Conservation (phyloP, 2,113 vertebrate genomes). For the Mustelus asterias region DNA sequence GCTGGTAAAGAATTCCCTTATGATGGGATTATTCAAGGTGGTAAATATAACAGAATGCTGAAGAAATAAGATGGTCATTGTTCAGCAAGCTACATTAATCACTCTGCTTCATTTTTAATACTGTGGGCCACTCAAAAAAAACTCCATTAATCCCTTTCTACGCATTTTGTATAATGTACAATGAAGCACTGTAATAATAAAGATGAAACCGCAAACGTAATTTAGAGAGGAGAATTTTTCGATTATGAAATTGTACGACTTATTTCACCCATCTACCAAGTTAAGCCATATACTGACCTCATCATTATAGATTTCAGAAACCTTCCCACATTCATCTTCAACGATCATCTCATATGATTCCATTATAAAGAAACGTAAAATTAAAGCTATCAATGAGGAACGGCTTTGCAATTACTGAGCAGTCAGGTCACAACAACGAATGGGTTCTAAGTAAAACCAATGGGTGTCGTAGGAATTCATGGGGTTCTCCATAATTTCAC, state of each 20-base stretch:
- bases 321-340: background rate
- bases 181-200: background rate
- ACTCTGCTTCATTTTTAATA: constrained; percentile 30
- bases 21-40: constrained; percentile 36
- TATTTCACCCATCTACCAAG: background rate
- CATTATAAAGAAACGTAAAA: background rate
- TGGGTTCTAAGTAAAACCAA: background rate
- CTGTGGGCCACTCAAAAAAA: constrained; percentile 14
- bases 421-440: background rate
- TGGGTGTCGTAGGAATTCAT: background rate
- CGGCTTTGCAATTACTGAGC: background rate
- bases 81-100: constrained; percentile 27
- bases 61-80: constrained; percentile 36
- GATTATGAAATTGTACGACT: background rate
- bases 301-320: background rate
- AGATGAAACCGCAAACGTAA: background rate
- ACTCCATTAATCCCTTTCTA: constrained; percentile 32
- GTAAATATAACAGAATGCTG: constrained; percentile 31
- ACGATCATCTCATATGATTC: no score
- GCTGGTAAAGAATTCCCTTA: constrained; percentile 33
- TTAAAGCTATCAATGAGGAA: background rate
- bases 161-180: background rate
- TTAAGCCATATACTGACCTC: background rate
- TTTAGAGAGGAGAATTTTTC: background rate
- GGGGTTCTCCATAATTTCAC: background rate